Percentiles rank a stretch among this genome's conserved stretches.
phyloP scores from a whole-genome alignment of 2,888 invertebrate species.

The Cephalotes varians region DNA sequence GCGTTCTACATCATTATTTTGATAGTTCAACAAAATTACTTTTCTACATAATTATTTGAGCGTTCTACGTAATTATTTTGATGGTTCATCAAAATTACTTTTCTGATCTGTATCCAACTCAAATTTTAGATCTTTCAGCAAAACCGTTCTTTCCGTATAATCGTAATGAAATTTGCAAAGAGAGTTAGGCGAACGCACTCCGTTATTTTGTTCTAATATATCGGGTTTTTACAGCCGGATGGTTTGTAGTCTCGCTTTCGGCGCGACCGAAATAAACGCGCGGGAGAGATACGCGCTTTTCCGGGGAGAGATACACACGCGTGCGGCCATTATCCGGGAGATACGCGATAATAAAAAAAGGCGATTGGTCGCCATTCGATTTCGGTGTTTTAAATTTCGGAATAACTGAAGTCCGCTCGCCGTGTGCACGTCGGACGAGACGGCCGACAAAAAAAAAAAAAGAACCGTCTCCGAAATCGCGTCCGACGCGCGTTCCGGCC shows the following conservation, averaged over 20 bases:
- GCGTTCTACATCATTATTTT: too few species aligned
- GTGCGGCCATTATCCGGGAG: constrained; percentile 62
- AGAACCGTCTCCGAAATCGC: neutral
- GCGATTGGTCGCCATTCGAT: constrained; percentile 53
- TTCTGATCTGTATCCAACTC: too few species aligned
- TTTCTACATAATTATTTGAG: too few species aligned
- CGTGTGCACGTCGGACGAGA: neutral
- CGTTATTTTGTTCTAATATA: constrained; percentile 25
- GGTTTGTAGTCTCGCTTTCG: constrained; percentile 27
- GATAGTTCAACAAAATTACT: too few species aligned
- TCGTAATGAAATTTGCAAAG: constrained; percentile 27
- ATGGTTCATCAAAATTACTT: too few species aligned
- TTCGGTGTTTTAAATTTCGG: constrained; percentile 59
- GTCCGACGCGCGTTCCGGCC: neutral
- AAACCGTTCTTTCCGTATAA: too few species aligned
- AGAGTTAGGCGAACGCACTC: neutral
- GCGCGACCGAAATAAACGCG: constrained; percentile 25
- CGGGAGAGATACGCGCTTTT: constrained; percentile 38
- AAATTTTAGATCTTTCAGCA: too few species aligned
- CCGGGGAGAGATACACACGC: constrained; percentile 56
- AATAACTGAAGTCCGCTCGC: constrained; percentile 58
- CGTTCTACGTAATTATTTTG: too few species aligned
- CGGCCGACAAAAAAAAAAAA: neutral
- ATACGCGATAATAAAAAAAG: constrained; percentile 69
- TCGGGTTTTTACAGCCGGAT: constrained; percentile 32